Evolutionary conservation across 1,140 invertebrate species (phyloP), one percentile per base, ranked within the genome.

Genomic region (Drosophila setifemur): DNA sequence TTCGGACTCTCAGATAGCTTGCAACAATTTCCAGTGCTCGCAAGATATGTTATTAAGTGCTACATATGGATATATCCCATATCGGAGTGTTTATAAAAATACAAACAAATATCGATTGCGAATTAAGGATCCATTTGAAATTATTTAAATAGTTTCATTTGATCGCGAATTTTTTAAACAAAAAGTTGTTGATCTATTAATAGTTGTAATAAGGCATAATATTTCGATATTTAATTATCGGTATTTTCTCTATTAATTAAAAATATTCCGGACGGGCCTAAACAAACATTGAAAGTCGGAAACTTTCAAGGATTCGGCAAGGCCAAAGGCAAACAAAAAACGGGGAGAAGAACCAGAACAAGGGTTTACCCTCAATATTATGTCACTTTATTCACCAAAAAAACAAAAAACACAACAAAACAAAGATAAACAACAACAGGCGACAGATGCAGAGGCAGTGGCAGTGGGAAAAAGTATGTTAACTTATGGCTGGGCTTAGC

Each of bases 391-490:
- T 19, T 48, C 26, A 7, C n/a, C 16, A 42, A 57, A 60, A 58
- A 58, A 25, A 52, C 6, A 11, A 52, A 55, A 29, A 48, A 47
- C 9, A 23, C n/a, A 49, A 35, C 14, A 12, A 11, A 14, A 44
- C 25, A 49, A 69, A 71, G 53, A 35, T 68, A 60, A 73, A 72
- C 57, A 63, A 70, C 49, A 68, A 55, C 49, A 69, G 55, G n/a
- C 52, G 49, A 43, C 60, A 64, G 60, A 64, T 64, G 60, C 60
- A 64, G 60, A 49, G n/a, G n/a, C n/a, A n/a, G n/a, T n/a, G n/a
- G 57, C 42, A 47, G 42, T 47, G 29, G 40, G 31, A 39, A 40
- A 16, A 55, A 55, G 50, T 26, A 61, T 57, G 57, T 42, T 57
- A 61, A 61, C 57, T 64, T 64, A 63, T 64, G 60, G 57, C 57